Evolutionary conservation across 2,797 vertebrate genomes (phyloP).

Genomic region (Serranus cabrilla): DNA sequence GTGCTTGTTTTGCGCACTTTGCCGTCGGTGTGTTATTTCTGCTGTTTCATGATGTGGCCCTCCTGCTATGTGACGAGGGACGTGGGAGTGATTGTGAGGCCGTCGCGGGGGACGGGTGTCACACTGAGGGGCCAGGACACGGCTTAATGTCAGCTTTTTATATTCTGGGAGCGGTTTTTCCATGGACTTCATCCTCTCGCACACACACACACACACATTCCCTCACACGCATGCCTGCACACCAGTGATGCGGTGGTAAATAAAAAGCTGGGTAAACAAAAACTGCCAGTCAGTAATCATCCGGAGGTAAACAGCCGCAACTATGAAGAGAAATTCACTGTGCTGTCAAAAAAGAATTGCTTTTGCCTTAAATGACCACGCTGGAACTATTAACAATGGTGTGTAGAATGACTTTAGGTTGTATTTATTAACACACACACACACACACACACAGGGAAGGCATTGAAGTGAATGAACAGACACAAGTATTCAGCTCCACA

Average conservation of each 20-base stretch:
- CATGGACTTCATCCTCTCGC: background rate
- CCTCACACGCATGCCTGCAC: conserved; percentile 23
- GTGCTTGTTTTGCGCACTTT: conserved; percentile 23
- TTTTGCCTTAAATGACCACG: conserved; percentile 26
- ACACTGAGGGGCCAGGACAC: conserved; percentile 30
- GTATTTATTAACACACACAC: conserved; percentile 4
- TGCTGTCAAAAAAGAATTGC: background rate
- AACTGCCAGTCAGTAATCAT: conserved; percentile 36
- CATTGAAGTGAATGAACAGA: conserved; percentile 16
- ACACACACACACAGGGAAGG: conserved; percentile 19
- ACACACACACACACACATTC: background rate
- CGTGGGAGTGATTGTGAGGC: conserved; percentile 39
- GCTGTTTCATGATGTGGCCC: conserved; percentile 51
- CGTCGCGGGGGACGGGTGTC: conserved; percentile 38
- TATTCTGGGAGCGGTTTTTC: conserved; percentile 23
- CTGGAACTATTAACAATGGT: conserved; percentile 1
- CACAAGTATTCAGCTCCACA: conserved; percentile 16
- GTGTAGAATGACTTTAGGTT: conserved; percentile 10
- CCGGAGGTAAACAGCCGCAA: conserved; percentile 36
- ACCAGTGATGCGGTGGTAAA: conserved; percentile 24
- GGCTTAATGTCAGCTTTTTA: conserved; percentile 66
- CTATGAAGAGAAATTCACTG: conserved; percentile 14
- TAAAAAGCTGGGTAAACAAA: conserved; percentile 51
- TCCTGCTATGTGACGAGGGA: conserved; percentile 47
- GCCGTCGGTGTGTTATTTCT: conserved; percentile 31